A percentile compares a stretch with the other conserved stretches of the same genome.
These are phyloP conservation scores for Drosophila seguyi DNA, from an alignment of 1,140 invertebrate genomes.

Conservation along the genomic window DNA sequence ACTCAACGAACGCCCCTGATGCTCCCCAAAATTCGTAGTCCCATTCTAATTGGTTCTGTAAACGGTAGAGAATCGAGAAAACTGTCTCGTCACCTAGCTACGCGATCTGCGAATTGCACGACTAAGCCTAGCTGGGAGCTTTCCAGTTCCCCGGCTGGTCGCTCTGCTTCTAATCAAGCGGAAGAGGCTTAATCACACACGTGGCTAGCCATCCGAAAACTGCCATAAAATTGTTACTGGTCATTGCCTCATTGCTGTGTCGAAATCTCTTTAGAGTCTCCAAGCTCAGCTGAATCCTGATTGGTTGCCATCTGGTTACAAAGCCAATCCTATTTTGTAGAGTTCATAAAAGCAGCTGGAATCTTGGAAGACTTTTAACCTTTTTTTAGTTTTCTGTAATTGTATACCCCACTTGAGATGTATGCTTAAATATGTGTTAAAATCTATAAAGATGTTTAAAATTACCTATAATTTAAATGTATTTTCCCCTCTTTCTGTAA, in stretches of 20 bases:
- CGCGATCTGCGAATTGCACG: conserved; percentile 31
- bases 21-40: conserved; percentile 27
- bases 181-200: conserved; percentile 26
- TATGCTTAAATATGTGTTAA: neutral
- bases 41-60: conserved; percentile 73
- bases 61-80: conserved; percentile 29
- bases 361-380: neutral
- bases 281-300: conserved; percentile 9
- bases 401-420: no score
- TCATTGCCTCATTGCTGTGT: neutral
- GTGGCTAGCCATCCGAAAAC: conserved; percentile 4
- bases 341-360: neutral
- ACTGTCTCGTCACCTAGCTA: conserved; percentile 40
- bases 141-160: conserved; percentile 15
- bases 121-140: conserved; percentile 5
- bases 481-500: neutral
- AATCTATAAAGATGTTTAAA: neutral
- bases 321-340: conserved; percentile 1
- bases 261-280: neutral
- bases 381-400: no score
- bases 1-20: conserved; percentile 6
- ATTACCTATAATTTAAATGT: no score
- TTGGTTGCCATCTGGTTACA: neutral
- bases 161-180: conserved; percentile 9
- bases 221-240: conserved; percentile 6